phyloP scores from a whole-genome alignment of 2,113 vertebrate species.

The Tragelaphus scriptus region DNA sequence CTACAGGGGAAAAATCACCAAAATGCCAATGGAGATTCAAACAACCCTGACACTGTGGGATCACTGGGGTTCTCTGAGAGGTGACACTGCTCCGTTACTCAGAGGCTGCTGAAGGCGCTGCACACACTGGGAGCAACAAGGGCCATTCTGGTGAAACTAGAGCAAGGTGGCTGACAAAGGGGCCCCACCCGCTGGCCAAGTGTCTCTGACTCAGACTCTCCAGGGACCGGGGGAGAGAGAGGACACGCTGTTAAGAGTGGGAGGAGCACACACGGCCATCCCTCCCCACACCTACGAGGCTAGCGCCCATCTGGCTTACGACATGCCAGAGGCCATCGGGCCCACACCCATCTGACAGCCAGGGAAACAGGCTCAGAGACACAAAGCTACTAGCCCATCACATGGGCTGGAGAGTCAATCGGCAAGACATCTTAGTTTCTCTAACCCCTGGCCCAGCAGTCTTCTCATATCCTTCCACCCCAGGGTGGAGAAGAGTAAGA shows the following conservation, averaged over 20 bases:
- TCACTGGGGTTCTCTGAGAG: not conserved
- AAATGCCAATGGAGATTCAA: not conserved
- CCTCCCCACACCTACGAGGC: not conserved
- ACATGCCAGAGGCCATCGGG: rapidly evolving
- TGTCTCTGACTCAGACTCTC: not conserved
- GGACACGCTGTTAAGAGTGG: too few relatives aligned
- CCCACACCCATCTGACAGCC: not conserved
- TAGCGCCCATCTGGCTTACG: not conserved
- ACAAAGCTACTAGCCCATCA: not conserved
- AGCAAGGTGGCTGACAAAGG: not conserved
- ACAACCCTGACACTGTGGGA: not conserved
- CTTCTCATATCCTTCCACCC: not conserved
- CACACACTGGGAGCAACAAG: not conserved
- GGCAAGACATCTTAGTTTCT: not conserved
- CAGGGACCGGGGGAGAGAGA: not conserved
- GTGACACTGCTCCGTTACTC: not conserved
- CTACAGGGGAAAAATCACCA: not conserved
- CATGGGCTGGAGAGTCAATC: rapidly evolving
- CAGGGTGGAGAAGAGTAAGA: not conserved
- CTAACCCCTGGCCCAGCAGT: not conserved
- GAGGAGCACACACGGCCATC: too few relatives aligned
- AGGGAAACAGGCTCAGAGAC: not conserved
- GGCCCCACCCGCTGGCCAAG: not conserved
- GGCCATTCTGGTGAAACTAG: not conserved
- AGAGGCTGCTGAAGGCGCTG: not conserved